A percentile compares a stretch with the other conserved stretches of the same genome.
Evolutionary conservation across 1,140 invertebrate species (phyloP).

Genomic region (Frieseomelitta varia): DNA sequence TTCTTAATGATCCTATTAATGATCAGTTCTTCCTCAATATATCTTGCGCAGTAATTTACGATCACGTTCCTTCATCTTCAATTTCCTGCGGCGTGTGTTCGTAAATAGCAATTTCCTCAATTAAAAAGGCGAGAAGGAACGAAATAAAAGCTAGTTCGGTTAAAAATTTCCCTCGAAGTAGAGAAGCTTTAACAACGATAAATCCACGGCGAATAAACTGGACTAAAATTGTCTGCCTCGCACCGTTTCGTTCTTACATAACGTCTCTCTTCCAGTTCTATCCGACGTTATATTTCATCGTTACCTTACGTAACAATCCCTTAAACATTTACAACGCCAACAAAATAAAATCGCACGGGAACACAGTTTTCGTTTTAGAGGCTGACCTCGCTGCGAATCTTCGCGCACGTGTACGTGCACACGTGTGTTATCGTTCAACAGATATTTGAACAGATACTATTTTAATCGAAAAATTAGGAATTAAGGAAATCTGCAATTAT

Average conservation of each 20-base stretch:
- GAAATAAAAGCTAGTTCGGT: not conserved
- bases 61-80: not conserved
- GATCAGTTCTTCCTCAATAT: not conserved
- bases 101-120: not conserved
- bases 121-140: not conserved
- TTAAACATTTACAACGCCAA: not conserved
- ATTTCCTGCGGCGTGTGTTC: not conserved
- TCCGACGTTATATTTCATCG: no score
- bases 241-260: no score
- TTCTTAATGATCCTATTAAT: not conserved
- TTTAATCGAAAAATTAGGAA: no score
- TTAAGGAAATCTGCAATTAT: no score
- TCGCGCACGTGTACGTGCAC: no score
- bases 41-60: not conserved
- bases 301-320: not conserved
- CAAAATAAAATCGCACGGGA: not conserved
- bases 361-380: not conserved
- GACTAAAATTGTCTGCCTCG: no score
- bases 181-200: no score
- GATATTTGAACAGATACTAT: no score
- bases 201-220: no score
- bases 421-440: no score
- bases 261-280: no score
- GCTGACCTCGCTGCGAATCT: not conserved
- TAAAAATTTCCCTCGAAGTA: not conserved